Evolutionary conservation across 2,797 vertebrate species (phyloP).

Genomic region (Onychomys leucogaster): DNA sequence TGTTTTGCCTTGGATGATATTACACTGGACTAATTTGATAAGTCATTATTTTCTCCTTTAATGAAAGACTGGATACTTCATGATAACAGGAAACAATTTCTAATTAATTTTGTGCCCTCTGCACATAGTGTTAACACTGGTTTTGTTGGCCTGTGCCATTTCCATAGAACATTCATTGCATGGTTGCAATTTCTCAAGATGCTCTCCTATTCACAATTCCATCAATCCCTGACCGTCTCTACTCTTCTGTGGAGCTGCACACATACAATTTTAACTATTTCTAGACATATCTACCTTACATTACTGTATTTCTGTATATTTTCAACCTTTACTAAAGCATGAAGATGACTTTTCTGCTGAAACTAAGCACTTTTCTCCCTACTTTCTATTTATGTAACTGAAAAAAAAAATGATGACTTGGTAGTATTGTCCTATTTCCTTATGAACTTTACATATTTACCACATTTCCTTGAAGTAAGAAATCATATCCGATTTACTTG

Average conservation of each 20-base stretch:
- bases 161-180: neutral
- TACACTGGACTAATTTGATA: neutral
- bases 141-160: neutral
- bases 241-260: neutral
- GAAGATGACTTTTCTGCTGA: neutral
- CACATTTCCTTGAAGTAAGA: neutral
- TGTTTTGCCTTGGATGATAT: conserved; percentile 13
- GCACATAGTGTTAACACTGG: neutral
- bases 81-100: conserved; percentile 18
- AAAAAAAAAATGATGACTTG: neutral
- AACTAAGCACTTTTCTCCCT: neutral
- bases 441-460: neutral
- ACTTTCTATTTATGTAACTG: neutral
- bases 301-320: neutral
- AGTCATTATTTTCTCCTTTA: conserved; percentile 29
- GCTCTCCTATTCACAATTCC: neutral
- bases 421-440: neutral
- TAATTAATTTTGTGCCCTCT: conserved; percentile 1
- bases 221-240: neutral
- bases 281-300: neutral
- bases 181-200: neutral
- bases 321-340: neutral
- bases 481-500: neutral
- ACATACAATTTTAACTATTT: neutral
- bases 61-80: conserved; percentile 2